Conservation (phyloP, 2,113 vertebrate species). For the Jaculus jaculus region DNA sequence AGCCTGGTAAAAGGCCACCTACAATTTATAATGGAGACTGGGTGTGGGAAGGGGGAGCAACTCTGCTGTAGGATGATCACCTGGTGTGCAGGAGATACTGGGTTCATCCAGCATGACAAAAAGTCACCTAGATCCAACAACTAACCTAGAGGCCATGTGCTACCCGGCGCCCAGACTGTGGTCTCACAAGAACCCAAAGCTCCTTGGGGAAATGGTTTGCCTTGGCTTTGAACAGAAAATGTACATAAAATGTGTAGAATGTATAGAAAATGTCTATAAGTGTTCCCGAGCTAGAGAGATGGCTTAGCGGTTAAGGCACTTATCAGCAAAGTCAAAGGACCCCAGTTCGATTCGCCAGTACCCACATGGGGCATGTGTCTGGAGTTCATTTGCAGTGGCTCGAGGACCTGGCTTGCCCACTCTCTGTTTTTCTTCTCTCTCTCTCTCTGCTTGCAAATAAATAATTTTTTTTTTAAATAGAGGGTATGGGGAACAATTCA, state of each 20-base stretch:
- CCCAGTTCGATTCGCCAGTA: no score
- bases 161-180: not conserved
- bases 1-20: not conserved
- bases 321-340: no score
- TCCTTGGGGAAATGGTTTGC: not conserved
- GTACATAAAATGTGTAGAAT: no score
- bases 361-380: no score
- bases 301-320: no score
- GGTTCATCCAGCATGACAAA: not conserved
- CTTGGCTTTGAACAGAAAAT: not conserved
- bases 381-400: no score
- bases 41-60: not conserved
- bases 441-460: no score
- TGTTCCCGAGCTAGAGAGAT: not conserved
- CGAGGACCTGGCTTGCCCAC: no score
- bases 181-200: not conserved
- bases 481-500: not conserved
- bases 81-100: not conserved
- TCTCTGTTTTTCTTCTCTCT: no score
- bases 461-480: not conserved
- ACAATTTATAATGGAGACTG: not conserved
- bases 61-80: not conserved
- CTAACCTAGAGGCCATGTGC: not conserved
- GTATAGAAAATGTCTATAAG: no score
- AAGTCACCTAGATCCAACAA: not conserved